Evolutionary conservation across 2,797 vertebrate genomes (phyloP), one percentile per base, ranked within the genome.

Genomic region (Hippopotamyrus pictus): DNA sequence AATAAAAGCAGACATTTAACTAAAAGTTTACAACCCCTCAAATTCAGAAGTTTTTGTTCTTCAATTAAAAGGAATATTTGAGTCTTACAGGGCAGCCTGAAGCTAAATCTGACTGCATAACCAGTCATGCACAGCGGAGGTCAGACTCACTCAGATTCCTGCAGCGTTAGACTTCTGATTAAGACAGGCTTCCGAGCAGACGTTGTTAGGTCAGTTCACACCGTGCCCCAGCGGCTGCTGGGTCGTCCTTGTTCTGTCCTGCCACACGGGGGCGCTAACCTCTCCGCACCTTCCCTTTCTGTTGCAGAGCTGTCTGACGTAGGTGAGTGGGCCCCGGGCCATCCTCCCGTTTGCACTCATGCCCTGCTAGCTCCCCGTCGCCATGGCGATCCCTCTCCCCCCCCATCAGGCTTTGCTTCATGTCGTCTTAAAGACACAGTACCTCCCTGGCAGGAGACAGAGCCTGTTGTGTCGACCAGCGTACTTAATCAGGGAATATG

Each of bases 261-360:
- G 73, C 37, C 73, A 50, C 82, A 84, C 91, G 46, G 92, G 90
- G 87, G 89, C 0, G 12, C 88, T 95, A 91, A 94, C 89, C 92
- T 93, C 92, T 92, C 93, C 90, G 93, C 93, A 93, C 91, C 92
- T 51, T 93, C 88, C 89, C 94, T 94, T 96, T 96, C 92, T 93
- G 92, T 96, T 96, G 89, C 95, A 97, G 96, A 96, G 91, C 90
- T 97, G 94, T 94, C 94, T 94, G 96, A 97, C 90, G 51, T 97
- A 93, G 96, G 96, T 97, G 94, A 97, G 96, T 96, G 90, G 25
- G 82, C 69, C 25, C 33, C 3, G n/a, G 25, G 86, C 46, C 44
- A 4, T 89, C 88, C 53, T 88, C 79, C 37, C 14, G 12, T 76
- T 19, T 41, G 69, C 33, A 41, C 69, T 37, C 69, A 19, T 1